These are phyloP conservation scores for Antennarius striatus DNA, from an alignment of 2,113 vertebrate species.

Conservation along the genomic window DNA sequence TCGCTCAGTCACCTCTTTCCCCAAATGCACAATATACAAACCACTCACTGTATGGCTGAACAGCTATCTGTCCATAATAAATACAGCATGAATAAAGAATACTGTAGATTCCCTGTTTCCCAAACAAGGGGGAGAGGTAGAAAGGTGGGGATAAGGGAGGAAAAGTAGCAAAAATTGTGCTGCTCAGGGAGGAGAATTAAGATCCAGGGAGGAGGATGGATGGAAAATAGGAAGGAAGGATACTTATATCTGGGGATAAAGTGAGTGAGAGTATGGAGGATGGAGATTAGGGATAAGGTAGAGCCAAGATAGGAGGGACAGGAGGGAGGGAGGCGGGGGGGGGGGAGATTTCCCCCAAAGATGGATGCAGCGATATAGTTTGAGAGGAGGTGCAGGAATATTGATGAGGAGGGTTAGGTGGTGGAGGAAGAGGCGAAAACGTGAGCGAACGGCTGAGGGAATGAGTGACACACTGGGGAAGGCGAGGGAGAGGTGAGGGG, in stretches of 20 bases:
- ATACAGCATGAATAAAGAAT: conserved; percentile 75
- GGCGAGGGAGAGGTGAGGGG: conserved; percentile 65
- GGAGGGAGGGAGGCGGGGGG: neutral
- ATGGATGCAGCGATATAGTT: conserved; percentile 76
- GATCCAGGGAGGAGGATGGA: conserved; percentile 33
- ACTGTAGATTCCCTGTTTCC: conserved; percentile 58
- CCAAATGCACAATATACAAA: conserved; percentile 49
- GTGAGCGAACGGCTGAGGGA: conserved; percentile 24
- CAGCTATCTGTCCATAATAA: conserved; percentile 64
- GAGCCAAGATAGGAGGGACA: conserved; percentile 29
- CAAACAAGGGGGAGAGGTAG: conserved; percentile 49
- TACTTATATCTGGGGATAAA: conserved; percentile 45
- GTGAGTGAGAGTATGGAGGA: conserved; percentile 24
- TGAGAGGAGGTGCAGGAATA: conserved; percentile 71
- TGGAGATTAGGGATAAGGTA: conserved; percentile 7
- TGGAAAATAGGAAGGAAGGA: conserved; percentile 33
- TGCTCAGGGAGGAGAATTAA: conserved; percentile 14
- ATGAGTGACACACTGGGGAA: conserved; percentile 1
- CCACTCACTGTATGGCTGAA: conserved; percentile 46
- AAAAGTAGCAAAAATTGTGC: conserved; percentile 32
- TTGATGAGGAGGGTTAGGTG: conserved; percentile 62
- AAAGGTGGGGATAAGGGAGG: conserved; percentile 31
- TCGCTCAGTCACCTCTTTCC: conserved; percentile 57
- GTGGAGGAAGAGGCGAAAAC: conserved; percentile 35
- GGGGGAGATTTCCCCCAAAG: conserved; percentile 62